These are phyloP conservation scores for Apis laboriosa DNA, from an alignment of 1,140 invertebrate species.

Conservation along the genomic window DNA sequence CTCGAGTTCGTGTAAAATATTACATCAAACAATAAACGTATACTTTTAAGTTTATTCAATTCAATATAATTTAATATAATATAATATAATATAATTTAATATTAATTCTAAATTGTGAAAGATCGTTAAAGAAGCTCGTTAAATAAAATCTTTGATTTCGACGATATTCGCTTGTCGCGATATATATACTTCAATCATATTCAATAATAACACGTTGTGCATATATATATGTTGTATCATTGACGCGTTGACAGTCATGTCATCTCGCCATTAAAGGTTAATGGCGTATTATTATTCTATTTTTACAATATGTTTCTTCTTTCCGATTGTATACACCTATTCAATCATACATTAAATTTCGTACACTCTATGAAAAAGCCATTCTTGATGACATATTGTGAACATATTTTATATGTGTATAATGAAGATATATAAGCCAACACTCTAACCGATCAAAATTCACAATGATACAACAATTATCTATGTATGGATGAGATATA, in stretches of 20 bases:
- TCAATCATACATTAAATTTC: too few species aligned
- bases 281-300: background rate
- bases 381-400: too few species aligned
- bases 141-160: background rate
- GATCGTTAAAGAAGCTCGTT: background rate
- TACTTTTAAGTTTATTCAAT: background rate
- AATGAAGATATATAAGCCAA: too few species aligned
- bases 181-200: slow-evolving; percentile 13
- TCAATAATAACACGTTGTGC: slow-evolving; percentile 16
- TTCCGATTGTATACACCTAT: too few species aligned
- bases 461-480: too few species aligned
- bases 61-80: background rate
- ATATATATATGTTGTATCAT: background rate
- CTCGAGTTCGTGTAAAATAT: background rate
- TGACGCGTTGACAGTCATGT: background rate
- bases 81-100: background rate
- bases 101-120: slow-evolving; percentile 1
- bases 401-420: too few species aligned
- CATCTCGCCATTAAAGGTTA: background rate
- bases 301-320: too few species aligned
- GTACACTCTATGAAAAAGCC: too few species aligned
- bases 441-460: too few species aligned
- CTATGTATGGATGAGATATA: too few species aligned
- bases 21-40: background rate
- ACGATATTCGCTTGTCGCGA: background rate